Evolutionary conservation across 1,140 invertebrate genomes (phyloP).

Genomic region (Drosophila mayri): DNA sequence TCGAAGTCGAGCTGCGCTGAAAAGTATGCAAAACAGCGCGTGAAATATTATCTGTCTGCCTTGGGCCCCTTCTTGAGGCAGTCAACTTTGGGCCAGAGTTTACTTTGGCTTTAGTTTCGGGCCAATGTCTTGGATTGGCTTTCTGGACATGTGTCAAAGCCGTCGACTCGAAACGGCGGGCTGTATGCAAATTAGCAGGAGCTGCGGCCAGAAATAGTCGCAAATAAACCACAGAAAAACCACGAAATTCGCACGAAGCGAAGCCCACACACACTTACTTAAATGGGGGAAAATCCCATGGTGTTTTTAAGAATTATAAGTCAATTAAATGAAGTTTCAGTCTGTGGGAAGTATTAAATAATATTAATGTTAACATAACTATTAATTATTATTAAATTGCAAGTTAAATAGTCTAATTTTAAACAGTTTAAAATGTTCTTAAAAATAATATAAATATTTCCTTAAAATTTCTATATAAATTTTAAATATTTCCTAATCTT

Average conservation of each 20-base stretch:
- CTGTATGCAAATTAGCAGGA: constrained; percentile 66
- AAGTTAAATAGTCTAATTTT: no score
- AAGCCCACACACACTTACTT: constrained; percentile 43
- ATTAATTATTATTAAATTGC: no score
- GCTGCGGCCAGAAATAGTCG: constrained; percentile 57
- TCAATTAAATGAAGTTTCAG: no score
- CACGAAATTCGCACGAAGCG: constrained; percentile 26
- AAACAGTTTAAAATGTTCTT: not conserved
- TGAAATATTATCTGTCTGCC: constrained; percentile 83
- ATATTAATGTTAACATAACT: no score
- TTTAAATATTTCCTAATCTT: not conserved
- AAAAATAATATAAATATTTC: not conserved
- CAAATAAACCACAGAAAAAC: constrained; percentile 31
- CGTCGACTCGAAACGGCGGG: constrained; percentile 46
- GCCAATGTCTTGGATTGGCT: constrained; percentile 60
- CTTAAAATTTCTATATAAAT: not conserved
- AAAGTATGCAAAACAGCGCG: constrained; percentile 77
- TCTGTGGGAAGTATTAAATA: no score
- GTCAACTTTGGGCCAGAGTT: constrained; percentile 14
- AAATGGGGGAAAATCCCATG: not conserved
- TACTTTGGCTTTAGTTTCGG: constrained; percentile 50
- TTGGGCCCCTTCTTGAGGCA: constrained; percentile 19
- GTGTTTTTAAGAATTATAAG: not conserved
- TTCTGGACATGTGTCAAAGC: constrained; percentile 78
- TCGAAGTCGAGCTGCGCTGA: constrained; percentile 25